Conservation (phyloP, 2,113 vertebrate genomes). For the Calonectris borealis region DNA sequence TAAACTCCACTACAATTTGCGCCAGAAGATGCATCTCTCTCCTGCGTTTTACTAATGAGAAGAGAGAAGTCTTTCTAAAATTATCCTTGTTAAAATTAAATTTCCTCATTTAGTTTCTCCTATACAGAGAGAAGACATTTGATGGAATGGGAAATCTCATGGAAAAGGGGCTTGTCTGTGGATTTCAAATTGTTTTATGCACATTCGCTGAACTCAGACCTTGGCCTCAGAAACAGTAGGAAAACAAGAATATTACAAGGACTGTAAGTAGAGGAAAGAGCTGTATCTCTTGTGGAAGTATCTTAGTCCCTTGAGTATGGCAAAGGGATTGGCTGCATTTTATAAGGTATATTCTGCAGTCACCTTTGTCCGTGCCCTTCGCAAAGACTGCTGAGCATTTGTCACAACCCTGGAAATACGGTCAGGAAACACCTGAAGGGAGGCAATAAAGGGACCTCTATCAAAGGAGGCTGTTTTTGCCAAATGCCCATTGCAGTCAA, state of each 20-base stretch:
- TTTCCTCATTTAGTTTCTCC: background rate
- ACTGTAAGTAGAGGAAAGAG: background rate
- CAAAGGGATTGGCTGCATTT: background rate
- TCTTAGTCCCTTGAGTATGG: background rate
- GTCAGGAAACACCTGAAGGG: background rate
- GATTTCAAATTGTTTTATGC: background rate
- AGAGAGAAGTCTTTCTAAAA: background rate
- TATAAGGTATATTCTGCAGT: background rate
- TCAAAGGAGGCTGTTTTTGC: background rate
- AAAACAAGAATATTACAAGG: background rate
- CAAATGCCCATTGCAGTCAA: background rate
- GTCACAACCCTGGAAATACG: background rate
- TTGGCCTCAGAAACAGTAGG: background rate
- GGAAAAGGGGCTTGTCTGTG: accelerated
- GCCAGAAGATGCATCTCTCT: background rate
- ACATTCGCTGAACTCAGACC: background rate
- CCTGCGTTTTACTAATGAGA: background rate
- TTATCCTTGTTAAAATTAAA: background rate
- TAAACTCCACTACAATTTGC: background rate
- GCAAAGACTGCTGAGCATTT: background rate
- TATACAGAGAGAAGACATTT: background rate
- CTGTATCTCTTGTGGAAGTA: background rate
- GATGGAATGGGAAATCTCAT: background rate
- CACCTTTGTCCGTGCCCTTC: background rate
- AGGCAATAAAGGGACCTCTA: background rate